phyloP scores from a whole-genome alignment of 2,888 invertebrate genomes.

The Chironomus tentans region DNA sequence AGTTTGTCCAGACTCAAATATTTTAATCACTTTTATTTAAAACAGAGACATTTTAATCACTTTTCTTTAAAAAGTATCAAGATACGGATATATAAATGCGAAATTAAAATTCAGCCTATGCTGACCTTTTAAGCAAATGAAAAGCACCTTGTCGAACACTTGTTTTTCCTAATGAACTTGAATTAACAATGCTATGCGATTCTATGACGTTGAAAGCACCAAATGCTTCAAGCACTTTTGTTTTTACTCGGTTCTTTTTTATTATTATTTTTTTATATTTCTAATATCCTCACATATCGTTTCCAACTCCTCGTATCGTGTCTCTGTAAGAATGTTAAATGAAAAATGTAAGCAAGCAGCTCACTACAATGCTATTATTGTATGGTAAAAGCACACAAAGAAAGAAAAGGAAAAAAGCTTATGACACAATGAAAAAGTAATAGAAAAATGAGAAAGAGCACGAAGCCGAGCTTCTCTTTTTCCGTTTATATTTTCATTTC shows the following conservation, averaged over 20 bases:
- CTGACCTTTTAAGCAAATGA: background rate
- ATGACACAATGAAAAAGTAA: background rate
- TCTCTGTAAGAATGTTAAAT: background rate
- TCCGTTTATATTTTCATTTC: background rate
- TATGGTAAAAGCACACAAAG: background rate
- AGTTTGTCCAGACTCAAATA: too few relatives aligned
- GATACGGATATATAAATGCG: too few relatives aligned
- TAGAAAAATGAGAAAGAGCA: background rate
- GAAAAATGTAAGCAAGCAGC: background rate
- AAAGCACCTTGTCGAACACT: background rate
- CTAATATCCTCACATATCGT: background rate
- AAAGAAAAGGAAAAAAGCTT: background rate
- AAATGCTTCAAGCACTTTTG: background rate
- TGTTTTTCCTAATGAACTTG: background rate
- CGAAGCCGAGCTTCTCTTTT: background rate
- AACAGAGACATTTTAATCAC: too few relatives aligned
- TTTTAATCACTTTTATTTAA: too few relatives aligned
- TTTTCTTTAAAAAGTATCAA: too few relatives aligned
- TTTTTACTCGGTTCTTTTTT: background rate
- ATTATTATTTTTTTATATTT: background rate
- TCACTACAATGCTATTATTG: background rate
- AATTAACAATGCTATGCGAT: background rate
- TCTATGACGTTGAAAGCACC: background rate
- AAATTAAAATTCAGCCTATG: too few relatives aligned
- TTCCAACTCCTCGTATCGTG: background rate